phyloP scores from a whole-genome alignment of 1,140 invertebrate species.

The Acromyrmex charruanus region DNA sequence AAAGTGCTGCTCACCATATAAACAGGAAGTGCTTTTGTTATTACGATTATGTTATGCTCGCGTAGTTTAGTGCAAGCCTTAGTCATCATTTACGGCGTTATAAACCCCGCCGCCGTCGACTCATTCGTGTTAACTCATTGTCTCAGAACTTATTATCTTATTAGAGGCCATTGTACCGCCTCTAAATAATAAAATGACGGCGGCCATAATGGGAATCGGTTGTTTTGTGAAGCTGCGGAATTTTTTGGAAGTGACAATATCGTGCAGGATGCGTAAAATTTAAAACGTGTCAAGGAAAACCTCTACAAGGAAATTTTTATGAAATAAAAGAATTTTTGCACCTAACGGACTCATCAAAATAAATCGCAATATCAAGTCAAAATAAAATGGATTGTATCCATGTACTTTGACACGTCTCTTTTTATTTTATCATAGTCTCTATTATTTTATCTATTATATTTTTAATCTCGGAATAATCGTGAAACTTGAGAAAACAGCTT shows the following conservation, averaged over 20 bases:
- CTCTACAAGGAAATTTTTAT: background rate
- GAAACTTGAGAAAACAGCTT: background rate
- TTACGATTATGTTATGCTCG: slow-evolving; percentile 48
- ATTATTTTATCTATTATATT: background rate
- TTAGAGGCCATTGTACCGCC: slow-evolving; percentile 56
- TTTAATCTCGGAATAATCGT: background rate
- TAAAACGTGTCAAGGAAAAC: background rate
- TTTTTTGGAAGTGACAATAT: background rate
- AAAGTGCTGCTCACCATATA: background rate
- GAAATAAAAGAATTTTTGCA: background rate
- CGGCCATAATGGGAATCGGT: slow-evolving; percentile 17
- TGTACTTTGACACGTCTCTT: too few species aligned
- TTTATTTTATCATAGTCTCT: background rate
- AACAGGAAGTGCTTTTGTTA: slow-evolving; percentile 53
- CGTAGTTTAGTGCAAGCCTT: slow-evolving; percentile 46
- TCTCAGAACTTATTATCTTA: slow-evolving; percentile 53
- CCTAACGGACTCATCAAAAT: background rate
- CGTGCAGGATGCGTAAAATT: slow-evolving; percentile 19
- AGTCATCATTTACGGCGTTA: slow-evolving; percentile 55
- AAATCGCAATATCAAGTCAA: too few species aligned
- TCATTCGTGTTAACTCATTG: slow-evolving; percentile 59
- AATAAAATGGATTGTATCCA: background rate
- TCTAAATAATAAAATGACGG: slow-evolving; percentile 58
- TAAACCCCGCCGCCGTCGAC: slow-evolving; percentile 31
- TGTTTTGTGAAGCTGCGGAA: background rate